Percentiles rank a stretch among this genome's conserved stretches.
phyloP scores from a whole-genome alignment of 2,113 vertebrate genomes.

The Epinephelus fuscoguttatus region DNA sequence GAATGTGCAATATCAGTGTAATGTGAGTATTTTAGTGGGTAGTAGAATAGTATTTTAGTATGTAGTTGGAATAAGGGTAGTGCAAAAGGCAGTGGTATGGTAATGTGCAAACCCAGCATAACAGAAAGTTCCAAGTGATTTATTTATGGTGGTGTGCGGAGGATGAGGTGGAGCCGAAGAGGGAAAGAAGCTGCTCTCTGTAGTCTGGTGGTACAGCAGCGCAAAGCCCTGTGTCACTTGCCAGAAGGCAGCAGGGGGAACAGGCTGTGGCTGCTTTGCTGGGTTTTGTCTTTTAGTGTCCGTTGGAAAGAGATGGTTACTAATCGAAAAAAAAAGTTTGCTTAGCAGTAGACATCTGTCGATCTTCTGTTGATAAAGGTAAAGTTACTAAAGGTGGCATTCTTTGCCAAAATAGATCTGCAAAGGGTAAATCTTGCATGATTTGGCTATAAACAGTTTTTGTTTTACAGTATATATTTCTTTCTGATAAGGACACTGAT shows the following conservation, averaged over 20 bases:
- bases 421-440: not conserved
- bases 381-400: too few species aligned
- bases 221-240: not conserved
- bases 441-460: too few species aligned
- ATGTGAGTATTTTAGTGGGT: not conserved
- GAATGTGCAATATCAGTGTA: not conserved
- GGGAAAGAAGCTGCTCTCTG: constrained; percentile 12
- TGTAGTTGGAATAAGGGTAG: not conserved
- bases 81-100: not conserved
- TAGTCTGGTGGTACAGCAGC: not conserved
- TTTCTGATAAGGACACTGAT: not conserved
- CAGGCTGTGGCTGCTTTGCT: not conserved
- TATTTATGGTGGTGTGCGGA: not conserved
- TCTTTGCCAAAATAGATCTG: not conserved
- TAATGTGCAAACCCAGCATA: not conserved
- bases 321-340: not conserved
- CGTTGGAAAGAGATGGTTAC: not conserved
- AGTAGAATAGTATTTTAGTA: not conserved
- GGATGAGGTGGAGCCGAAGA: not conserved
- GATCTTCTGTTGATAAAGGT: not conserved
- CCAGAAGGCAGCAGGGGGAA: constrained; percentile 1
- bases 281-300: too few species aligned
- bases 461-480: not conserved
- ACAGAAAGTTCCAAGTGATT: not conserved
- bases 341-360: not conserved